Percentiles rank a stretch among this genome's conserved stretches.
These are phyloP conservation scores for Candidula unifasciata DNA, from an alignment of 2,888 invertebrate genomes.

Conservation along the genomic window DNA sequence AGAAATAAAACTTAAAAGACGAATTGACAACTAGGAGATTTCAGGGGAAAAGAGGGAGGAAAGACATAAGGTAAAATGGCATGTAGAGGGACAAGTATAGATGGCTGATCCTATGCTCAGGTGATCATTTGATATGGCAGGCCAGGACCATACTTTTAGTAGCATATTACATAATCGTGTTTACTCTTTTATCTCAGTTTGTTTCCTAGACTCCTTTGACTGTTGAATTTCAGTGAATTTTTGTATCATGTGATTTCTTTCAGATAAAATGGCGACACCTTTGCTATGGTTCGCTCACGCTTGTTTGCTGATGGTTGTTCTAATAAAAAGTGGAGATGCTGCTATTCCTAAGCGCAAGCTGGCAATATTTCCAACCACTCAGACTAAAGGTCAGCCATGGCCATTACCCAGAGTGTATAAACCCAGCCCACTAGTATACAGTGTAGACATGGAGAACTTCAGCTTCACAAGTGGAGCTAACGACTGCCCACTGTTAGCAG, in stretches of 20 bases:
- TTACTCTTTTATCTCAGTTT: too few species aligned
- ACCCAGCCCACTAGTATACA: conserved; percentile 12
- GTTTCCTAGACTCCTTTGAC: background rate
- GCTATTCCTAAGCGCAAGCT: background rate
- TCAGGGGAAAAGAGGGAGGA: too few species aligned
- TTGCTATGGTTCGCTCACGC: too few species aligned
- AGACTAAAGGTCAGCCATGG: conserved; percentile 51
- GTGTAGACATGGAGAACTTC: conserved; percentile 37
- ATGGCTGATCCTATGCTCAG: too few species aligned
- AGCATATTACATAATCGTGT: too few species aligned
- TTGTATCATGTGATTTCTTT: background rate
- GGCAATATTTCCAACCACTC: conserved; percentile 34
- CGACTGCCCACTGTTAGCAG: conserved; percentile 44
- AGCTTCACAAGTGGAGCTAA: conserved; percentile 29
- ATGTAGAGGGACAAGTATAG: too few species aligned
- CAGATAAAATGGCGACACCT: conserved; percentile 11
- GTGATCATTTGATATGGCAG: too few species aligned
- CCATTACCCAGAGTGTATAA: conserved; percentile 49
- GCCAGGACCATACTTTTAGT: too few species aligned
- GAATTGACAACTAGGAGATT: too few species aligned
- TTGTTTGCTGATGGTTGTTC: background rate
- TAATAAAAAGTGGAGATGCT: background rate
- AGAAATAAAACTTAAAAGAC: too few species aligned
- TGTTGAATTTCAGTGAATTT: background rate
- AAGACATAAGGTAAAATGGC: too few species aligned